Evolutionary conservation across 1,140 invertebrate species (phyloP), one percentile per base, ranked within the genome.

Genomic region (Anthonomus grandis): DNA sequence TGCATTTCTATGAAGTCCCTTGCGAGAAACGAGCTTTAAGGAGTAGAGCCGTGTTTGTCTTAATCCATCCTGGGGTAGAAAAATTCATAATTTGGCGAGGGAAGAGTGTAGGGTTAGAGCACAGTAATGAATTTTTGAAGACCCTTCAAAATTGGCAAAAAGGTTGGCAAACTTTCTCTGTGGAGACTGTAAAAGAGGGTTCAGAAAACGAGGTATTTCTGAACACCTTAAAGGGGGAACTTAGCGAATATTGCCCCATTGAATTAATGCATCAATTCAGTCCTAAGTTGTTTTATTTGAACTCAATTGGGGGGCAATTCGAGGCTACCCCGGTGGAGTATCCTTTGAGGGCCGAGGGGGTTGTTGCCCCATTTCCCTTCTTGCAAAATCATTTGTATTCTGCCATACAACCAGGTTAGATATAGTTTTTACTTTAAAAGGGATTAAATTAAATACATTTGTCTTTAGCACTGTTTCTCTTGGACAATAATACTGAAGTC

Each of bases 241-340:
- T n/a, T n/a, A 31, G 13, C 15, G 38, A 55, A 15, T 62, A 56
- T 48, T 50, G 42, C 31, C 37, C 36, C 27, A 2, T 49, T n/a
- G 17, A 54, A n/a, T 12, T n/a, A 47, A 15, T 22, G 1, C n/a
- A 24, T 15, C 25, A 50, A 41, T 61, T 46, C 57, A 59, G 51
- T 39, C 62, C 64, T 12, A 61, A 49, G 42, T 57, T 64, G 10
- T 66, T 62, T 46, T 66, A 64, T 58, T 60, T 64, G 0, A 66
- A 64, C 42, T 55, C 55, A 13, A 62, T 64, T 25, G 60, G 50
- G 9, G 64, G 59, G 8, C 17, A 19, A 34, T 66, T 66, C 53
- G 36, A 27, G 41, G 52, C 54, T 6, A 62, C 56, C n/a, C 62
- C 64, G 57, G 56, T 66, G 2, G 59, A 62, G 37, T 62, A 62